A percentile compares a stretch with the other conserved stretches of the same genome.
Evolutionary conservation across 53 echinoderm and acorn worm species (phyloP).

Genomic region (Temnopleurus reevesii): DNA sequence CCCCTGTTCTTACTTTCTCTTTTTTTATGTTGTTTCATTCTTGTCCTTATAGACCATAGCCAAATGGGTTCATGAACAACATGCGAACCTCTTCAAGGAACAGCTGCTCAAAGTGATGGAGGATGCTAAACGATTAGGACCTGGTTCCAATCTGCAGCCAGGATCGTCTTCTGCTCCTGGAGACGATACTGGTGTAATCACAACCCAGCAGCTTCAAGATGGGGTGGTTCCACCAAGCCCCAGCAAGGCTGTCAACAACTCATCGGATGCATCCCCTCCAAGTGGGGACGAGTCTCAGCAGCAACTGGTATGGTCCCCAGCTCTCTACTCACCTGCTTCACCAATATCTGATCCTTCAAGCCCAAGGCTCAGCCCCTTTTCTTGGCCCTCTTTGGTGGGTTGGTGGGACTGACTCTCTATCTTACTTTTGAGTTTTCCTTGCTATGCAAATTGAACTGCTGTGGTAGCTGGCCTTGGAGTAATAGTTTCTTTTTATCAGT

Average conservation of each 20-base stretch:
- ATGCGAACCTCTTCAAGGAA: constrained; percentile 68
- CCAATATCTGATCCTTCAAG: constrained; percentile 56
- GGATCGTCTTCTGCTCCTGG: background rate
- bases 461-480: constrained; percentile 54
- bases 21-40: background rate
- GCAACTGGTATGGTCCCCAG: constrained; percentile 63
- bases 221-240: constrained; percentile 6
- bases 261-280: constrained; percentile 52
- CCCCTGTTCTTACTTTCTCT: background rate
- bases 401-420: constrained; percentile 56
- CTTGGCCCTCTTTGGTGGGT: constrained; percentile 55
- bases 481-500: background rate
- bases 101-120: constrained; percentile 81
- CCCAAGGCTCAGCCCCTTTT: constrained; percentile 53
- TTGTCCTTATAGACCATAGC: constrained; percentile 56
- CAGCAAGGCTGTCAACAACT: constrained; percentile 56
- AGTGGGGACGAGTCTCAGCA: constrained; percentile 55
- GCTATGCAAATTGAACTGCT: constrained; percentile 53
- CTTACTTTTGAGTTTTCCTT: constrained; percentile 18
- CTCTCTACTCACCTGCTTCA: constrained; percentile 55
- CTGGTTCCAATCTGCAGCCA: constrained; percentile 50
- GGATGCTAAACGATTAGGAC: constrained; percentile 71
- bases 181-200: background rate
- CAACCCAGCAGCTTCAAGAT: background rate
- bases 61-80: constrained; percentile 66